Conservation (phyloP, 2,113 vertebrate genomes). For the Myrmecophaga tridactyla region DNA sequence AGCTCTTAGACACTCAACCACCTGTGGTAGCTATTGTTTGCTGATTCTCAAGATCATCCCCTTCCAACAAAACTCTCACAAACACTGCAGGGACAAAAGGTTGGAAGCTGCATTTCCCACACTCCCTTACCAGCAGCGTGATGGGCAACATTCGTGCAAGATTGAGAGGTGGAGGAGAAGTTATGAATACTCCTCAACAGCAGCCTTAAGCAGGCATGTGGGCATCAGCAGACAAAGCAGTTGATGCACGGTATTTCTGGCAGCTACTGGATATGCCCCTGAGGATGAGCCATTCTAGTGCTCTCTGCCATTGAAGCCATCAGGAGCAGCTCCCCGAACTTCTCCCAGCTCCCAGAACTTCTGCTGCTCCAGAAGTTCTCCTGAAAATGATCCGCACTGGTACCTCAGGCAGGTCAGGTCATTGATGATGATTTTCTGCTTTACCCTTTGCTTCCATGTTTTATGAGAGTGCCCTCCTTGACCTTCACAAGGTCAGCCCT, state of each 20-base stretch:
- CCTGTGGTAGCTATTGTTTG: background rate
- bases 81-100: background rate
- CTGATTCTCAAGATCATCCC: background rate
- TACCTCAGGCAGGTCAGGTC: background rate
- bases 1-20: background rate
- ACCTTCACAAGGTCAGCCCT: background rate
- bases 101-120: background rate
- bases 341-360: no score
- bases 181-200: background rate
- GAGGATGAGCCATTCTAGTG: background rate
- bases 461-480: background rate
- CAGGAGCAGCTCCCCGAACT: background rate
- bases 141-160: no score
- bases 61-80: background rate
- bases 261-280: background rate
- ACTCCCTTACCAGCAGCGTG: background rate
- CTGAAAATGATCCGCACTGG: background rate
- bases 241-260: background rate
- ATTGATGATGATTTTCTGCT: background rate
- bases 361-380: background rate
- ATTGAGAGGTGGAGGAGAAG: background rate
- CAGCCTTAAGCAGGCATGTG: background rate
- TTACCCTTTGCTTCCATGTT: background rate
- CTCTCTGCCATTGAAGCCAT: background rate
- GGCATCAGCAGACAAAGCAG: background rate